Conservation (phyloP, 2,888 invertebrate genomes). For the Hypomecis punctinalis region DNA sequence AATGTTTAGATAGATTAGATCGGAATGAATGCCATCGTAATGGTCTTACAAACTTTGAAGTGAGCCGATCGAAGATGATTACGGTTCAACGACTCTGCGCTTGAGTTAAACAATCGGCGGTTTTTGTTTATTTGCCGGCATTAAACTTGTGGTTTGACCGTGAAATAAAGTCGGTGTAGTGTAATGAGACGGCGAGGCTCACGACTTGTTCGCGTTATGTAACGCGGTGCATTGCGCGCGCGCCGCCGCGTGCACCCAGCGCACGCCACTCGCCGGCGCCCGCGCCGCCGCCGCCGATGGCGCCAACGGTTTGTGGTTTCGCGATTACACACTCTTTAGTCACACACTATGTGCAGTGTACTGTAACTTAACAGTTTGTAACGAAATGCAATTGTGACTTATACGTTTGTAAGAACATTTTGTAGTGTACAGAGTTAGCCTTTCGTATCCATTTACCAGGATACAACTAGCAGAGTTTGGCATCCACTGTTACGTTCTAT, state of each 20-base stretch:
- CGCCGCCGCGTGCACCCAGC: constrained; percentile 42
- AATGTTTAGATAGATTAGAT: constrained; percentile 39
- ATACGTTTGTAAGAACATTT: too few species aligned
- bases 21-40: constrained; percentile 34
- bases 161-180: constrained; percentile 54
- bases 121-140: constrained; percentile 44
- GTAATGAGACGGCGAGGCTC: constrained; percentile 43
- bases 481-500: too few species aligned
- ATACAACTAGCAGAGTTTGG: too few species aligned
- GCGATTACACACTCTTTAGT: constrained; percentile 45
- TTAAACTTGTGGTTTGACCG: constrained; percentile 56
- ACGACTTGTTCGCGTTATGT: constrained; percentile 75
- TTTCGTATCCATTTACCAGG: too few species aligned
- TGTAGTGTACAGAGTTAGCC: too few species aligned
- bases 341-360: constrained; percentile 2
- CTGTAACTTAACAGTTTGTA: background rate
- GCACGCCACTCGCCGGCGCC: constrained; percentile 7
- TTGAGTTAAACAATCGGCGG: constrained; percentile 32
- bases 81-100: constrained; percentile 38
- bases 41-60: constrained; percentile 42
- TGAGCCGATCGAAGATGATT: constrained; percentile 39
- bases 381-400: background rate
- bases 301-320: constrained; percentile 62
- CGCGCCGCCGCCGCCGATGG: constrained; percentile 44
- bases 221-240: constrained; percentile 57